A percentile compares a stretch with the other conserved stretches of the same genome.
Evolutionary conservation across 2,797 vertebrate species (phyloP).

Genomic region (Chelon labrosus): DNA sequence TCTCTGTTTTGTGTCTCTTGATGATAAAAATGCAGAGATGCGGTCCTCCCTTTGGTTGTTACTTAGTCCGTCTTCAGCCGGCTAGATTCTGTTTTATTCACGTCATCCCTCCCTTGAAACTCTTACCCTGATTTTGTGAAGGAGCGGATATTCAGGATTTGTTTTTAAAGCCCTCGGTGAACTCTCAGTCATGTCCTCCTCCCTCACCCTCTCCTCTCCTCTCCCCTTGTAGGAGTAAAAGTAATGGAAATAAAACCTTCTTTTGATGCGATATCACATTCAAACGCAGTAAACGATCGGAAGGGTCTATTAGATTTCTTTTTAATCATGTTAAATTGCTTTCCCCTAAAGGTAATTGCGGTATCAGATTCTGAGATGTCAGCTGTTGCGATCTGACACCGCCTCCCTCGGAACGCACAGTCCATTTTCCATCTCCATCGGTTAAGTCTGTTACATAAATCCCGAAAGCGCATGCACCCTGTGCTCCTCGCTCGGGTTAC

Average conservation of each 20-base stretch:
- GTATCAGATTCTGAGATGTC: neutral
- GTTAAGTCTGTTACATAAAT: conserved; percentile 59
- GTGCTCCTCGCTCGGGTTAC: conserved; percentile 47
- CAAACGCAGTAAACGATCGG: no score
- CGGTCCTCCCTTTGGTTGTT: conserved; percentile 6
- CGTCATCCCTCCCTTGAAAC: conserved; percentile 18
- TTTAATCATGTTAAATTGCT: no score
- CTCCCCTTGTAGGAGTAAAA: conserved; percentile 13
- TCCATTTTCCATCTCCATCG: conserved; percentile 32
- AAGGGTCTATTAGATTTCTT: neutral
- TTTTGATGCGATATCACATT: neutral
- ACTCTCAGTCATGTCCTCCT: conserved; percentile 14
- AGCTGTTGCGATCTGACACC: conserved; percentile 4
- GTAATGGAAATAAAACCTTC: neutral
- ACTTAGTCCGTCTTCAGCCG: no score
- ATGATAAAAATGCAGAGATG: no score
- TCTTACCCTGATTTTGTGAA: conserved; percentile 12
- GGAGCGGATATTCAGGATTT: conserved; percentile 44
- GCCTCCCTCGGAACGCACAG: conserved; percentile 1
- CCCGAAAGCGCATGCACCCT: conserved; percentile 24
- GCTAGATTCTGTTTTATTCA: conserved; percentile 34
- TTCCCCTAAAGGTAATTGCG: neutral
- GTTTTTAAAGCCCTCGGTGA: conserved; percentile 28
- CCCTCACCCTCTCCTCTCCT: neutral
- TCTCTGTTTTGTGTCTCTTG: neutral